A percentile compares a stretch with the other conserved stretches of the same genome.
These are phyloP conservation scores for Holothuria leucospilota DNA, from an alignment of 53 echinoderm and acorn worm species.

Conservation along the genomic window DNA sequence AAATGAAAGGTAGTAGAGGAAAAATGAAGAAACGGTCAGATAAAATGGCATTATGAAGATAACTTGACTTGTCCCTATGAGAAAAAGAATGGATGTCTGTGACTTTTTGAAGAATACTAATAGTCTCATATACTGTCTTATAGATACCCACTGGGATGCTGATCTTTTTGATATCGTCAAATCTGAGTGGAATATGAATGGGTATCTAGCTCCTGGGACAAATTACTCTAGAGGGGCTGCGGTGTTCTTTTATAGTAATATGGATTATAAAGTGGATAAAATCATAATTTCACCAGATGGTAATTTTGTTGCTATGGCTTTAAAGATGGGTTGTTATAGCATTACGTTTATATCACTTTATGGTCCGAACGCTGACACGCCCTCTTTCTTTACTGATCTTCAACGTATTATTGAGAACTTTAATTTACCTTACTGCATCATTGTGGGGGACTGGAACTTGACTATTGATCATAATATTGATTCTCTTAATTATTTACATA, in stretches of 20 bases:
- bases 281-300: not conserved
- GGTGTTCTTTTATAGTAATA: too few relatives aligned
- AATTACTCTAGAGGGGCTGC: too few relatives aligned
- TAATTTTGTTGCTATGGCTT: constrained; percentile 9
- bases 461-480: not conserved
- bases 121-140: constrained; percentile 2
- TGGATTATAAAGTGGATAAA: too few relatives aligned
- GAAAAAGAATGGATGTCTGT: not conserved
- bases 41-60: too few relatives aligned
- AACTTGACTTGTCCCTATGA: too few relatives aligned
- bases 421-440: not conserved
- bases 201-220: too few relatives aligned
- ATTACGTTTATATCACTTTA: constrained; percentile 8
- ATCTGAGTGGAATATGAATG: too few relatives aligned
- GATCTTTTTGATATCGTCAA: not conserved
- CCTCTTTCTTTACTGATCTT: constrained; percentile 19
- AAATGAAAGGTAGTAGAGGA: too few relatives aligned
- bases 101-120: not conserved
- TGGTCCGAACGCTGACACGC: constrained; percentile 17
- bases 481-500: not conserved
- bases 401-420: not conserved
- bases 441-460: constrained; percentile 30
- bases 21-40: too few relatives aligned
- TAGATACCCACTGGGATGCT: constrained; percentile 17
- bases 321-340: not conserved